Conservation (phyloP, 2,113 vertebrate species). For the Phylloscopus trochilus region DNA sequence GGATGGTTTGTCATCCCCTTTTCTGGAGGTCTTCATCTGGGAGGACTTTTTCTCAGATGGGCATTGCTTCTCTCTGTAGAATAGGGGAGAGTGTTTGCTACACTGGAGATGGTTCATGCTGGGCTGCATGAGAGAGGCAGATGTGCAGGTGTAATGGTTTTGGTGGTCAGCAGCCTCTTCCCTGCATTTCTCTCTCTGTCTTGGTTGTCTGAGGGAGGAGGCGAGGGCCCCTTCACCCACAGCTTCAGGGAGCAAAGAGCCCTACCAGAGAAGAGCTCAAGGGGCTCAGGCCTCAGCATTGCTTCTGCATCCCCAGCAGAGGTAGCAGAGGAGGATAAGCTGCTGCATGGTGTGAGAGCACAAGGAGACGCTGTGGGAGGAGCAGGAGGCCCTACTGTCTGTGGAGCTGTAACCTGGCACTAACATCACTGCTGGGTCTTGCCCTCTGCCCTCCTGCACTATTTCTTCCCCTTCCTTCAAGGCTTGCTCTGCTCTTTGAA, state of each 20-base stretch:
- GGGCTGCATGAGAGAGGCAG: background rate
- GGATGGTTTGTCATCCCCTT: background rate
- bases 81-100: background rate
- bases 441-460: background rate
- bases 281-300: background rate
- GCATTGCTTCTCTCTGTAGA: background rate
- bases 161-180: background rate
- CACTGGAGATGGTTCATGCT: background rate
- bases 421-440: rapidly evolving
- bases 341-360: background rate
- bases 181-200: background rate
- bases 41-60: background rate
- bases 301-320: background rate
- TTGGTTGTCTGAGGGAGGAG: background rate
- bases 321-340: background rate
- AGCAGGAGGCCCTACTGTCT: background rate
- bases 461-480: background rate
- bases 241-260: background rate
- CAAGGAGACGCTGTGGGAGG: background rate
- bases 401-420: rapidly evolving
- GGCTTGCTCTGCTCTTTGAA: background rate
- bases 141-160: background rate
- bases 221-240: background rate
- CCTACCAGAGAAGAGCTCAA: background rate
- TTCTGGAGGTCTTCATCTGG: background rate